phyloP scores from a whole-genome alignment of 1,140 invertebrate species.

The Akabosia matsudoensis region DNA sequence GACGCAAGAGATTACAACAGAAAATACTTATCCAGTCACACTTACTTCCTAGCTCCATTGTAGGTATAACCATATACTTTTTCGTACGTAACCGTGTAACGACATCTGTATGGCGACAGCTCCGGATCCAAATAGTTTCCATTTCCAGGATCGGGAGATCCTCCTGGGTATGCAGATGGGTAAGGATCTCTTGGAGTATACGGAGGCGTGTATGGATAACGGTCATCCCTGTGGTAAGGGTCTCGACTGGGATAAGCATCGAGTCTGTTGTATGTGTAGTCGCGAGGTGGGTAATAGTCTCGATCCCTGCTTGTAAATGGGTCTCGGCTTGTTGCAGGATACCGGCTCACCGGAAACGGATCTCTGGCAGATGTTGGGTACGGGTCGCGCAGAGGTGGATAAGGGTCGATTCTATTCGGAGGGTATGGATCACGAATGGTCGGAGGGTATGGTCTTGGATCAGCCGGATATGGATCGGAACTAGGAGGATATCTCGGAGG shows the following conservation, averaged over 20 bases:
- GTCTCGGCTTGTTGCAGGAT: conserved; percentile 41
- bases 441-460: conserved; percentile 34
- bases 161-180: conserved; percentile 11
- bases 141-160: conserved; percentile 29
- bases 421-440: conserved; percentile 33
- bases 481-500: conserved; percentile 36
- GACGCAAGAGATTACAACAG: not conserved
- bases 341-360: conserved; percentile 19
- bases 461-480: conserved; percentile 31
- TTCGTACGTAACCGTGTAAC: conserved; percentile 52
- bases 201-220: conserved; percentile 35
- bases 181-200: conserved; percentile 23
- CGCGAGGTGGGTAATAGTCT: conserved; percentile 27
- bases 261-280: conserved; percentile 21
- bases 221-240: conserved; percentile 32
- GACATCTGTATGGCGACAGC: conserved; percentile 48
- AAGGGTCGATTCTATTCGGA: conserved; percentile 35
- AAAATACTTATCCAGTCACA: not conserved
- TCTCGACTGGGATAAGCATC: conserved; percentile 36
- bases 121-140: conserved; percentile 46
- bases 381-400: conserved; percentile 31
- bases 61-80: conserved; percentile 53
- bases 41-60: conserved; percentile 48
- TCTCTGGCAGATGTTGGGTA: conserved; percentile 32
- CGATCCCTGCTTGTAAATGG: conserved; percentile 37